These are phyloP conservation scores for Hippocampus guttulatus DNA, from an alignment of 2,113 vertebrate genomes.

Conservation along the genomic window DNA sequence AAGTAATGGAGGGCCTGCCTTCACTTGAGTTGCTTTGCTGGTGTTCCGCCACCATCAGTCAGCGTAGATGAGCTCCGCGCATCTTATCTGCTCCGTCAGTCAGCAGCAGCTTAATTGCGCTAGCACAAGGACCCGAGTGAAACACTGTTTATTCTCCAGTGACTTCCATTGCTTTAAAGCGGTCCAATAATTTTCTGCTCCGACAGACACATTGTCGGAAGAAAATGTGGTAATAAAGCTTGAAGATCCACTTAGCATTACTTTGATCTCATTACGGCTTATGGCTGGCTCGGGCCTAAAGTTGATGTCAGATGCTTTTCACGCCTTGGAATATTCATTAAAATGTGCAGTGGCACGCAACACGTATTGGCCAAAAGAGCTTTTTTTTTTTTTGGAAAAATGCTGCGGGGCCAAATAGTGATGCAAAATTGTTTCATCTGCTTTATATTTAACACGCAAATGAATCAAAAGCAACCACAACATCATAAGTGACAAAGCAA, in stretches of 20 bases:
- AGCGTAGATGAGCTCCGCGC: conserved; percentile 30
- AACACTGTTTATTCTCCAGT: conserved; percentile 57
- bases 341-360: conserved; percentile 37
- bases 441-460: conserved; percentile 42
- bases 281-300: conserved; percentile 58
- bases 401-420: conserved; percentile 17
- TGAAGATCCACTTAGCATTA: conserved; percentile 71
- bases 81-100: conserved; percentile 59
- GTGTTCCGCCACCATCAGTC: conserved; percentile 34
- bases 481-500: neutral
- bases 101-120: conserved; percentile 52
- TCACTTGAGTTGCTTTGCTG: conserved; percentile 11
- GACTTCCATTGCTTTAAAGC: conserved; percentile 68
- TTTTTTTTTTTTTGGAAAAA: neutral
- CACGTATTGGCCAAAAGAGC: conserved; percentile 16
- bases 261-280: conserved; percentile 74
- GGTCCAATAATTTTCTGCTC: conserved; percentile 66
- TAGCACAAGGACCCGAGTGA: conserved; percentile 38
- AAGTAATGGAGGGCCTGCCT: neutral
- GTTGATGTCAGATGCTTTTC: conserved; percentile 64
- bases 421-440: conserved; percentile 30
- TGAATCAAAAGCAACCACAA: conserved; percentile 12
- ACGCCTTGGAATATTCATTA: conserved; percentile 63
- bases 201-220: conserved; percentile 65
- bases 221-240: conserved; percentile 67